Evolutionary conservation across 1,140 invertebrate genomes (phyloP).

Genomic region (Hyles vespertilio): DNA sequence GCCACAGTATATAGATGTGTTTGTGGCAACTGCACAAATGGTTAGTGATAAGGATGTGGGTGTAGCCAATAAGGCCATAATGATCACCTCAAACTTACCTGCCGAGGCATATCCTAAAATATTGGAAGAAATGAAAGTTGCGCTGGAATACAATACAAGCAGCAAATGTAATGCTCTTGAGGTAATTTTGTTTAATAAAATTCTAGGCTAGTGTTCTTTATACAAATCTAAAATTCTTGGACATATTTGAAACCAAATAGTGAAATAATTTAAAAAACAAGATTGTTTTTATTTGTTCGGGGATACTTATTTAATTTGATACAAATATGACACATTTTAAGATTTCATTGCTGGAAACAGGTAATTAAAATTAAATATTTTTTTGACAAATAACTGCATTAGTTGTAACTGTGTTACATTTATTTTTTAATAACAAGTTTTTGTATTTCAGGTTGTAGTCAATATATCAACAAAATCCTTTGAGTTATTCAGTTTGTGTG

Average conservation of each 20-base stretch:
- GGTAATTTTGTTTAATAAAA: conserved; percentile 53
- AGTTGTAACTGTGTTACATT: too few relatives aligned
- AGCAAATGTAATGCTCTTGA: conserved; percentile 79
- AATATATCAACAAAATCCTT: conserved; percentile 78
- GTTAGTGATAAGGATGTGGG: conserved; percentile 77
- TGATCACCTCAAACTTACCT: conserved; percentile 75
- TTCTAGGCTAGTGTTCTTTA: conserved; percentile 7
- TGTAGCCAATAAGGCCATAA: conserved; percentile 77
- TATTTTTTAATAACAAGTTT: background rate
- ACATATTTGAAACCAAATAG: conserved; percentile 4
- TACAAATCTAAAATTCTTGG: background rate
- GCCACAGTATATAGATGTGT: conserved; percentile 73
- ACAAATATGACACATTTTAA: too few relatives aligned
- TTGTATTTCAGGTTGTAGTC: conserved; percentile 79
- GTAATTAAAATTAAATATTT: too few relatives aligned
- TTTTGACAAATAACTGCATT: too few relatives aligned
- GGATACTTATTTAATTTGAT: too few relatives aligned
- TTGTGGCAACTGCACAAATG: conserved; percentile 75
- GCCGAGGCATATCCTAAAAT: conserved; percentile 69
- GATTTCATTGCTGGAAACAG: too few relatives aligned
- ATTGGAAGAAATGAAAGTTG: conserved; percentile 71
- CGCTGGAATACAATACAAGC: conserved; percentile 73
- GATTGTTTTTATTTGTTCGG: background rate
- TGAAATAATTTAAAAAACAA: conserved; percentile 5
- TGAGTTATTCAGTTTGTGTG: conserved; percentile 75